Evolutionary conservation across 64 coral and sea anemone species (phyloP).

Genomic region (Acropora yongei): DNA sequence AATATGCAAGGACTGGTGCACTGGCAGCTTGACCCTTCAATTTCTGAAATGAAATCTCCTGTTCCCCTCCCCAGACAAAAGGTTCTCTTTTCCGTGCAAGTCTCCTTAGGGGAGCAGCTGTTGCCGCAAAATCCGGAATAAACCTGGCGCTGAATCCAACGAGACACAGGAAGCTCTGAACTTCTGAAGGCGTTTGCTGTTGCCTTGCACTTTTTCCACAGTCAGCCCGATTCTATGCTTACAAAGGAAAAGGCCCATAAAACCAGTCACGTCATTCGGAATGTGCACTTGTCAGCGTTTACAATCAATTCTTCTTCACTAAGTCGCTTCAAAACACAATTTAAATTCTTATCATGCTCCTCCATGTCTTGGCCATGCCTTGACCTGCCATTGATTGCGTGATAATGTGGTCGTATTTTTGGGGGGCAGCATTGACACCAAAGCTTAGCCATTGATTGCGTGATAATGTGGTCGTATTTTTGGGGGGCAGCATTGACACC

Average conservation of each 20-base stretch:
- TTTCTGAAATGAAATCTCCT: conserved; percentile 14
- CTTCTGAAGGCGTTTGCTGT: conserved; percentile 7
- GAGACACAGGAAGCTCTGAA: neutral
- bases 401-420: conserved; percentile 24
- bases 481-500: conserved; percentile 27
- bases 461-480: conserved; percentile 19
- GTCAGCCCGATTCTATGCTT: conserved; percentile 24
- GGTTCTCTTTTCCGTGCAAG: conserved; percentile 20
- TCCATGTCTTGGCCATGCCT: conserved; percentile 9
- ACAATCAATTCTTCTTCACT: neutral
- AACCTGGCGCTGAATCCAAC: conserved; percentile 29
- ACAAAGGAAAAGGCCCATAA: conserved; percentile 24
- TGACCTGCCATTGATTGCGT: conserved; percentile 2
- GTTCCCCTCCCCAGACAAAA: conserved; percentile 1
- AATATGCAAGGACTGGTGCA: conserved; percentile 39
- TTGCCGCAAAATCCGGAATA: conserved; percentile 18
- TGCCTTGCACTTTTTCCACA: conserved; percentile 22
- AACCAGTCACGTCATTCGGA: conserved; percentile 25
- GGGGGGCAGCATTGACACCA: conserved; percentile 7
- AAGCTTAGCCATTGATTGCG: conserved; percentile 1
- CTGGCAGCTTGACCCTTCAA: conserved; percentile 1
- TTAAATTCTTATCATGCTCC: conserved; percentile 25
- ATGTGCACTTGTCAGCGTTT: conserved; percentile 37
- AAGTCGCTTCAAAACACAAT: conserved; percentile 11
- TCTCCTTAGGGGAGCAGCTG: conserved; percentile 9